Evolutionary conservation across 2,888 invertebrate genomes (phyloP), one percentile per base, ranked within the genome.

Genomic region (Pomacea canaliculata): DNA sequence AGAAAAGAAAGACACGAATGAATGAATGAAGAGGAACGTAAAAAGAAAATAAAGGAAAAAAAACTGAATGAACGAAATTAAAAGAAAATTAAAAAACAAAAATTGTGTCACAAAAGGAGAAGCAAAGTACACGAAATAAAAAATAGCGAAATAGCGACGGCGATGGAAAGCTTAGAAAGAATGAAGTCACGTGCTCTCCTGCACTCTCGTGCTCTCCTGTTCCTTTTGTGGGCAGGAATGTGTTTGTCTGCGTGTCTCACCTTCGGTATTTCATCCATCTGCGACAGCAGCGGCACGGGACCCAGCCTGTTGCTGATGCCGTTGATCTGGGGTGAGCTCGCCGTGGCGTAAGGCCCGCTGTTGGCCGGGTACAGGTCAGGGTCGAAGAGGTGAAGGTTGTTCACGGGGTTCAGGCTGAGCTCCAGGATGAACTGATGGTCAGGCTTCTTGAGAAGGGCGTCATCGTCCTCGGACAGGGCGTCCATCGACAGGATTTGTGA

Each of bases 341-440:
- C 91, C 60, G 93, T 93, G 80, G 93, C 92, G 16, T 88, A 51
- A 1, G 66, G 66, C n/a, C 72, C 51, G 5, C 10, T 83, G 18
- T 83, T 78, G 23, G 90, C 78, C 0, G 91, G 88, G 77, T 91
- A 91, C 27, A 94, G 93, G 5, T 85, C 82, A 8, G 94, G 92
- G 70, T 94, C 93, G 88, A 97, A 95, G 89, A 94, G 96, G 81
- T 95, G 94, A 0, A 94, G 94, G 90, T 96, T 96, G 88, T 96
- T 94, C 83, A 95, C 94, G 18, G 93, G 93, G 86, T 97, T 96
- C 91, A 97, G 97, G 87, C 97, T 97, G 82, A 96, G 97, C 0
- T 95, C 94, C 19, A 97, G 92, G 86, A 94, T 96, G 91, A 96
- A 95, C 88, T 95, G 94, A 84, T 94, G 94, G 86, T 97, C 96